Percentiles rank a stretch among this genome's conserved stretches.
phyloP scores from a whole-genome alignment of 2,113 vertebrate genomes.

The Hypocryptadius cinnamomeus region DNA sequence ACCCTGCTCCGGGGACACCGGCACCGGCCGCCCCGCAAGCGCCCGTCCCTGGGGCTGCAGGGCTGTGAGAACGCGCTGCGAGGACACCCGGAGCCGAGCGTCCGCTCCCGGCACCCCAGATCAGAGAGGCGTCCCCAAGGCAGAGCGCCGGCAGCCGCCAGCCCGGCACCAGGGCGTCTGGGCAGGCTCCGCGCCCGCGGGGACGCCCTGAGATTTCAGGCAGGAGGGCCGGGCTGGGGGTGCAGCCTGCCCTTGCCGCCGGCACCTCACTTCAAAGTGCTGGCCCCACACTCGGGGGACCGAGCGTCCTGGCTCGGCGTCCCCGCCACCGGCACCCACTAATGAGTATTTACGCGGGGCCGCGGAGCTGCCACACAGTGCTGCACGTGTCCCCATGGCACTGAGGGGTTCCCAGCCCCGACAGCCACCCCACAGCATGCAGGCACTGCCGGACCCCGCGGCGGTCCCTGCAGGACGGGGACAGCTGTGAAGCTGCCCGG shows the following conservation, averaged over 20 bases:
- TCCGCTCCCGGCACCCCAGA: background rate
- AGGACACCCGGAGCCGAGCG: background rate
- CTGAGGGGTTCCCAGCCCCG: background rate
- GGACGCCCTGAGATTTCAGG: background rate
- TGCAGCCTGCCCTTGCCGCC: background rate
- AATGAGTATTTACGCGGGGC: background rate
- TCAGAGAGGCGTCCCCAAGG: background rate
- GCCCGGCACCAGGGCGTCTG: background rate
- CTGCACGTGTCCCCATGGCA: background rate
- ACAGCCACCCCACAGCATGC: accelerated
- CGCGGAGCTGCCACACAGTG: accelerated
- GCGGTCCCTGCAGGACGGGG: background rate
- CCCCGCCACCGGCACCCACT: background rate
- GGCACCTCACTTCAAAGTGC: background rate
- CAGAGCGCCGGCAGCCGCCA: background rate
- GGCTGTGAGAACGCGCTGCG: background rate
- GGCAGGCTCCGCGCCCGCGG: background rate
- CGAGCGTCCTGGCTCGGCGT: background rate
- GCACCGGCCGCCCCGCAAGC: background rate
- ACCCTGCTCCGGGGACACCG: background rate
- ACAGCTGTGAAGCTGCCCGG: background rate
- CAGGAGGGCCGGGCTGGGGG: background rate
- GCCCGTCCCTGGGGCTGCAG: background rate
- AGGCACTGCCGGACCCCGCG: background rate
- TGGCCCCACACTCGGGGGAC: background rate